phyloP scores from a whole-genome alignment of 2,113 vertebrate species.

The Dicaeum eximium region DNA sequence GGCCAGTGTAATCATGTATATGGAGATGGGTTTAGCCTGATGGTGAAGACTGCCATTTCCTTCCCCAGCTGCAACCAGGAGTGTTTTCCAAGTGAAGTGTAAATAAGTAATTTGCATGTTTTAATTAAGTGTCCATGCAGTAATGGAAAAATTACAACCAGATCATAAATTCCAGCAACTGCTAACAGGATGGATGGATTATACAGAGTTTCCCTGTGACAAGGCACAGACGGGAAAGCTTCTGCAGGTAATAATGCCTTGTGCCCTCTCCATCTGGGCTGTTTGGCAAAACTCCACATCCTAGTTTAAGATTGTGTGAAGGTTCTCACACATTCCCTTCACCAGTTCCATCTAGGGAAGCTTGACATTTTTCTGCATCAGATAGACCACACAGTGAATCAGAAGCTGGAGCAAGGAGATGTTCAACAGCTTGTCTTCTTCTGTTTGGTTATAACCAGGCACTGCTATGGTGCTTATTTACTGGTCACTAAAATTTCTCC shows the following conservation, averaged over 20 bases:
- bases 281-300: not conserved
- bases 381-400: not conserved
- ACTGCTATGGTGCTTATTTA: not conserved
- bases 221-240: not conserved
- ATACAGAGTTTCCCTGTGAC: not conserved
- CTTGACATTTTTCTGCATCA: not conserved
- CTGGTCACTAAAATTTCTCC: not conserved
- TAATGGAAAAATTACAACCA: not conserved
- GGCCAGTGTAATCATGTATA: not conserved
- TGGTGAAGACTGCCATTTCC: not conserved
- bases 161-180: not conserved
- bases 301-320: not conserved
- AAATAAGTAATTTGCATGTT: not conserved
- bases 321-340: not conserved
- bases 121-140: not conserved
- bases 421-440: not conserved
- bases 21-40: not conserved
- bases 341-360: not conserved
- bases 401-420: not conserved
- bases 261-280: not conserved
- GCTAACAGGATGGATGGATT: not conserved
- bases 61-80: not conserved
- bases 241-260: not conserved
- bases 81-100: not conserved
- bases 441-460: not conserved